Percentiles rank a stretch among this genome's conserved stretches.
These are phyloP conservation scores for Aelia acuminata DNA, from an alignment of 2,888 invertebrate genomes.

Conservation along the genomic window DNA sequence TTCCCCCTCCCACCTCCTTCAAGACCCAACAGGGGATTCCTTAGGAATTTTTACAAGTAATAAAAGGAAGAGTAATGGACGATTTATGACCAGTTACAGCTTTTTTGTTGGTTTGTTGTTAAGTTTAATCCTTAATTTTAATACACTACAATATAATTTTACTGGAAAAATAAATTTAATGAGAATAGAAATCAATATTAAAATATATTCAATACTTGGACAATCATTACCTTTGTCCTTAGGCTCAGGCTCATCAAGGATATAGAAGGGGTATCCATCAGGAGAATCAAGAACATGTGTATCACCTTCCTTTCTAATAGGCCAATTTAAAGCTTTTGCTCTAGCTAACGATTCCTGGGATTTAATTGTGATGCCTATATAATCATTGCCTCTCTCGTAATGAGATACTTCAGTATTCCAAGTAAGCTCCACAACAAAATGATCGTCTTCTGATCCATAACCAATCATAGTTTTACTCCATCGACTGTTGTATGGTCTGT, in stretches of 20 bases:
- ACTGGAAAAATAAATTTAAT: background rate
- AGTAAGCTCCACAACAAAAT: conserved; percentile 96
- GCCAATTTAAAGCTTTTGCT: conserved; percentile 82
- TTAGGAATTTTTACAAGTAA: too few relatives aligned
- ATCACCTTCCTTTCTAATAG: conserved; percentile 74
- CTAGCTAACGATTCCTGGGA: conserved; percentile 83
- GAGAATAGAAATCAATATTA: background rate
- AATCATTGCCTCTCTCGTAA: conserved; percentile 89
- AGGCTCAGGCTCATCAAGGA: conserved; percentile 82
- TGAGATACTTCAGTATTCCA: conserved; percentile 95
- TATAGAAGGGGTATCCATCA: conserved; percentile 90
- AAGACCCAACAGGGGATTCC: too few relatives aligned
- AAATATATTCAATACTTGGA: background rate
- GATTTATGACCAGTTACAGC: too few relatives aligned
- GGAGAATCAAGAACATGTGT: conserved; percentile 83
- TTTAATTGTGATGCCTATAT: conserved; percentile 86
- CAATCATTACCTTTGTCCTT: conserved; percentile 74
- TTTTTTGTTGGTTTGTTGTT: too few relatives aligned
- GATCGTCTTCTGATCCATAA: conserved; percentile 93
- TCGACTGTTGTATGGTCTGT: conserved; percentile 94
- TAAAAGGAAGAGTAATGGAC: too few relatives aligned
- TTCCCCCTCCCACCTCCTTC: too few relatives aligned
- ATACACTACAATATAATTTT: too few relatives aligned
- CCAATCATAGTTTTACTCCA: conserved; percentile 99
- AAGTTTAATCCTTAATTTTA: too few relatives aligned